phyloP scores from a whole-genome alignment of 2,797 vertebrate genomes.

The Coilia nasus region DNA sequence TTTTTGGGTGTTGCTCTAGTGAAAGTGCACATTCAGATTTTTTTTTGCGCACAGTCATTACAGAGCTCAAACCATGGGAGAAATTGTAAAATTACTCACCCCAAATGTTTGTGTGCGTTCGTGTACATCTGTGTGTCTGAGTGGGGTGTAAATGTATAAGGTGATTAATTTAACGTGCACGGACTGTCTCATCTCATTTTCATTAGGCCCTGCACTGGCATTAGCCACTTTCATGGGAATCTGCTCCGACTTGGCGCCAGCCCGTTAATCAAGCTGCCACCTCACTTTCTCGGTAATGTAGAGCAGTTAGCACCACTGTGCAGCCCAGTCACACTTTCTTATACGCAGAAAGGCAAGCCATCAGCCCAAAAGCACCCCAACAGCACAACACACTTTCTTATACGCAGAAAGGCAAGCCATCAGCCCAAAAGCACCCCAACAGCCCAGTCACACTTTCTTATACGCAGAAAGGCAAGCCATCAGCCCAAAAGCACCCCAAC shows the following conservation, averaged over 20 bases:
- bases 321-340: neutral
- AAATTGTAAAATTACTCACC: conserved; percentile 15
- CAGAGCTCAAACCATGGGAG: neutral
- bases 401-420: too few species aligned
- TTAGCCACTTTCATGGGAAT: conserved; percentile 70
- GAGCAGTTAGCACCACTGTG: neutral
- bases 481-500: too few species aligned
- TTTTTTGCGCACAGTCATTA: neutral
- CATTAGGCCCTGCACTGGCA: conserved; percentile 71
- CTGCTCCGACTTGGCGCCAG: neutral
- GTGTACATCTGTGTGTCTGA: conserved; percentile 29
- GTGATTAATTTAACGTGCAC: conserved; percentile 73
- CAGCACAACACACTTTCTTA: too few species aligned
- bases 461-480: too few species aligned
- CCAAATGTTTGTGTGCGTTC: neutral
- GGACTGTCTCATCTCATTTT: conserved; percentile 71
- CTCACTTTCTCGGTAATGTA: neutral
- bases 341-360: too few species aligned
- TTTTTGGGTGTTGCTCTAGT: neutral
- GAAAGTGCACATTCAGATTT: neutral
- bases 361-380: too few species aligned
- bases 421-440: too few species aligned
- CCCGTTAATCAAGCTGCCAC: neutral
- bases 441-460: neutral
- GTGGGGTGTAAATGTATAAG: conserved; percentile 66